Base-by-base conservation (phyloP, 2,888 invertebrate genomes). In the Octonoba sinensis region DNA sequence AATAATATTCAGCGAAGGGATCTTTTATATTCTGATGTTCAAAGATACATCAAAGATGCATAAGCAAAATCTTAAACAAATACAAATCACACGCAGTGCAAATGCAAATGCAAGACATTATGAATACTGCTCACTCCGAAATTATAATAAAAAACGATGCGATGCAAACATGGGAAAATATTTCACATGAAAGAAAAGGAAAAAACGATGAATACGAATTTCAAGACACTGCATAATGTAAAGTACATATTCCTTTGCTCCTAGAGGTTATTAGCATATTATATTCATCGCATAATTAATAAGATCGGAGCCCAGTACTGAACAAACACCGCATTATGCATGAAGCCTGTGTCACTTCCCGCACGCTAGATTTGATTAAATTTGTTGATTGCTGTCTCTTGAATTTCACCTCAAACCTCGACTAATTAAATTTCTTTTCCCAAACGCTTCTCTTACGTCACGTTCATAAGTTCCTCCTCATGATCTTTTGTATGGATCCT, bases 271-370 rank as follows among this genome's bases (percentile, higher is more conserved):
- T 77, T 77, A 70, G 77, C 77, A 70, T 77, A 77, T 77, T 77
- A 70, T 77, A 77, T 77, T 77, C 77, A 62, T 62, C 64, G 77
- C 57, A 77, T 77, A 77, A 77, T 77, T 77, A 77, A 77, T 77
- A 69, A 77, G 77, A 70, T 76, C 69, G 75, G 67, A 22, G 62
- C 12, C n/a, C 22, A 56, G 44, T 13, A 56, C 70, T 70, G 64
- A 77, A 70, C 62, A 77, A 77, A 64, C 70, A 64, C 70, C 56
- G 77, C 77, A 77, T 77, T 70, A 77, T 77, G 70, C 70, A 77
- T 77, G 70, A 77, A 49, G 54, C 8, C 49, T 69, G 70, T 70
- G 62, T 70, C 70, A 64, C 51, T 65, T 65, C 65, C 65, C 65
- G 22, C 51, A 44, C 60, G 49, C 77, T 36, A 44, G 18, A 57